Percentiles rank a stretch among this genome's conserved stretches.
phyloP scores from a whole-genome alignment of 1,140 invertebrate genomes.

The Metaphire vulgaris region DNA sequence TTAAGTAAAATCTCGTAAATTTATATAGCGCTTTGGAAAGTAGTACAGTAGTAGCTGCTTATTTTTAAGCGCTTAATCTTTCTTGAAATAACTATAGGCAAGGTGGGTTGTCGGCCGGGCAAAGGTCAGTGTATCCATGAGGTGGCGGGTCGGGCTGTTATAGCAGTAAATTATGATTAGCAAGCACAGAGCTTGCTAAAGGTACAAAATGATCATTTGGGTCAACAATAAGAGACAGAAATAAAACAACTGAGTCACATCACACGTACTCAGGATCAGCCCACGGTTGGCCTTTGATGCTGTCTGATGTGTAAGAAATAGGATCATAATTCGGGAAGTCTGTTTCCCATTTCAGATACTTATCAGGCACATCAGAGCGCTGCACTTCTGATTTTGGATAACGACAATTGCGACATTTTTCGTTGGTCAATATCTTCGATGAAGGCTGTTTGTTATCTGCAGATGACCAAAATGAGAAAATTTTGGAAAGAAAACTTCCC shows the following conservation, averaged over 20 bases:
- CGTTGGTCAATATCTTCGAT: not conserved
- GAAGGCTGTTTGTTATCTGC: too few species aligned
- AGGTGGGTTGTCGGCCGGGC: too few species aligned
- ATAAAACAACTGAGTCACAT: not conserved
- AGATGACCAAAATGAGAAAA: not conserved
- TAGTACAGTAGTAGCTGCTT: too few species aligned
- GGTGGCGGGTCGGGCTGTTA: too few species aligned
- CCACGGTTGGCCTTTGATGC: constrained; percentile 62
- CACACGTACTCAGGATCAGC: constrained; percentile 63
- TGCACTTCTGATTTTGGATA: constrained; percentile 33
- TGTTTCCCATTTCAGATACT: constrained; percentile 68
- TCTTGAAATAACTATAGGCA: too few species aligned
- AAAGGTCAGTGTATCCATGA: too few species aligned
- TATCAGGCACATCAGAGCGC: constrained; percentile 67
- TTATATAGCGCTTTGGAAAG: too few species aligned
- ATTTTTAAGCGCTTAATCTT: too few species aligned
- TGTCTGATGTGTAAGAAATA: constrained; percentile 61
- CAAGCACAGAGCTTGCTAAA: not conserved
- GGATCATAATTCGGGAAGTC: constrained; percentile 69
- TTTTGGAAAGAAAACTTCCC: not conserved
- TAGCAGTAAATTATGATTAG: too few species aligned
- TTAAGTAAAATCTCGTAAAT: too few species aligned
- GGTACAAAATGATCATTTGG: too few species aligned
- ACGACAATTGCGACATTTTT: constrained; percentile 16
- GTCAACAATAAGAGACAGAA: too few species aligned